Conservation (phyloP, 2,888 invertebrate species). For the Ditula angustiorana region DNA sequence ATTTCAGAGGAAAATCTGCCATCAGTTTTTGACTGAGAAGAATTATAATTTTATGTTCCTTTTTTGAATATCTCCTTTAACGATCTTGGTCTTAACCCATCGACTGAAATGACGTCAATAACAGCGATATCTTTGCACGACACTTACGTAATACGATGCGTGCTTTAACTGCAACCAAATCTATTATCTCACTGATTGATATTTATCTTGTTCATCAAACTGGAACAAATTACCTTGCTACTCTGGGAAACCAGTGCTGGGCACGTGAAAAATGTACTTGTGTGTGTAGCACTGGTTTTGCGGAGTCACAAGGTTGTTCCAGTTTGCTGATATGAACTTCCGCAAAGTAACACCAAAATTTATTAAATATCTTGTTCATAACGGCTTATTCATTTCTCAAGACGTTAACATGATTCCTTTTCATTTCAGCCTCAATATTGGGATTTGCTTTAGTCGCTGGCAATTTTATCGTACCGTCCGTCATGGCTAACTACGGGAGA, state of each 20-base stretch:
- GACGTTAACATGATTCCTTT: neutral
- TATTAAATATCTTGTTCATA: no score
- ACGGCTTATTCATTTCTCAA: neutral
- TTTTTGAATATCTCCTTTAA: neutral
- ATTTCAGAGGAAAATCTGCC: no score
- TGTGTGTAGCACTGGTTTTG: no score
- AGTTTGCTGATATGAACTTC: no score
- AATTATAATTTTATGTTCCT: no score
- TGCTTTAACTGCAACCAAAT: neutral
- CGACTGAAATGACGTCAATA: neutral
- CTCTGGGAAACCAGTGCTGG: no score
- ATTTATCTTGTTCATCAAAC: neutral
- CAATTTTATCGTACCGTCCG: constrained; percentile 56
- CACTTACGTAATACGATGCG: neutral
- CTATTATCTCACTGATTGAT: neutral
- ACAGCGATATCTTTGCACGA: neutral
- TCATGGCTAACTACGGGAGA: constrained; percentile 83
- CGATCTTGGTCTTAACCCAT: neutral
- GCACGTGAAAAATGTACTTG: no score
- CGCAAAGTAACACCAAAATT: no score
- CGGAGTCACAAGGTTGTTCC: no score
- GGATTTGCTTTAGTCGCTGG: constrained; percentile 60
- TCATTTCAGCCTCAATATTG: constrained; percentile 60
- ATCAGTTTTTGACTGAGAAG: no score
- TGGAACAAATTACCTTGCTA: no score